Percentiles rank a stretch among this genome's conserved stretches.
These are phyloP conservation scores for Drosophila multiciliata DNA, from an alignment of 2,888 invertebrate genomes.

Conservation along the genomic window DNA sequence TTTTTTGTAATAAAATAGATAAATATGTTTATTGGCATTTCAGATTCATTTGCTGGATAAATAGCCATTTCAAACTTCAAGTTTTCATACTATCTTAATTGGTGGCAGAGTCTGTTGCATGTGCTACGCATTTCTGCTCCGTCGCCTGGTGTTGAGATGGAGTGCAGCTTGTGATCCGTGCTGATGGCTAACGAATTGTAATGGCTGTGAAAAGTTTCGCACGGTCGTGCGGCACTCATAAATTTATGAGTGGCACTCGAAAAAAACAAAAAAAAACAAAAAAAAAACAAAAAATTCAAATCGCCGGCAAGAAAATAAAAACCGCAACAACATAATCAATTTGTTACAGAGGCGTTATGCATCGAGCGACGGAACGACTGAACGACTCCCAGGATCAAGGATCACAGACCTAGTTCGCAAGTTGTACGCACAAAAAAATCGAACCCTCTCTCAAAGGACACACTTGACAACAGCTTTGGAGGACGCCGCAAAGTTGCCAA, in stretches of 20 bases:
- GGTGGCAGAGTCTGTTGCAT: not conserved
- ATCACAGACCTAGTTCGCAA: slow-evolving; percentile 18
- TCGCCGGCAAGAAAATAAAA: slow-evolving; percentile 45
- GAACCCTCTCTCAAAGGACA: slow-evolving; percentile 37
- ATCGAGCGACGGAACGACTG: not conserved
- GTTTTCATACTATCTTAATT: slow-evolving; percentile 9
- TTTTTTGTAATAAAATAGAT: too few relatives aligned
- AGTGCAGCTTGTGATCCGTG: slow-evolving; percentile 6
- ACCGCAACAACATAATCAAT: slow-evolving; percentile 76
- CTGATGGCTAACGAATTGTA: slow-evolving; percentile 40
- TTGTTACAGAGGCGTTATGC: slow-evolving; percentile 75
- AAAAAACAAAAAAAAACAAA: slow-evolving; percentile 73
- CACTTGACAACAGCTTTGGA: slow-evolving; percentile 56
- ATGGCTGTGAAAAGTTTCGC: slow-evolving; percentile 64
- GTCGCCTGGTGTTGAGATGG: not conserved
- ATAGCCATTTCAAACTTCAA: not conserved
- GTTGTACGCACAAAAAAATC: slow-evolving; percentile 65
- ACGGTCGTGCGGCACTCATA: slow-evolving; percentile 71
- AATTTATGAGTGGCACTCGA: slow-evolving; percentile 76
- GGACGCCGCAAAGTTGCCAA: slow-evolving; percentile 39
- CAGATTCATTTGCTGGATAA: not conserved
- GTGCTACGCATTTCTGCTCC: slow-evolving; percentile 16
- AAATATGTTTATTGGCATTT: not conserved
- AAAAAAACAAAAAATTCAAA: slow-evolving; percentile 68
- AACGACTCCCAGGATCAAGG: slow-evolving; percentile 24